Conservation (phyloP, 2,888 invertebrate genomes). For the Lypha dubia region DNA sequence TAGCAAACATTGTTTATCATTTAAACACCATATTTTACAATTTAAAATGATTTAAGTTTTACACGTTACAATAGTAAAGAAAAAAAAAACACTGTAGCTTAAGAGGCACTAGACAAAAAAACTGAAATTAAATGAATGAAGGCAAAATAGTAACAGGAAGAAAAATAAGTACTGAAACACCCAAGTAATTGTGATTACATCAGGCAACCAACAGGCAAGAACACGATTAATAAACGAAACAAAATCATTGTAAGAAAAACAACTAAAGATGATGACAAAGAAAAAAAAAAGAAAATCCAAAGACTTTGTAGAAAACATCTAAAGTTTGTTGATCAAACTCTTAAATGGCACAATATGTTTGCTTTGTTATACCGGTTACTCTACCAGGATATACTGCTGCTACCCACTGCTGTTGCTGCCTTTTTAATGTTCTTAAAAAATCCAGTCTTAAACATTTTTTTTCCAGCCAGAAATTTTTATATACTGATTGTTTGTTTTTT, state of each 20-base stretch:
- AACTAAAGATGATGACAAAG: conserved; percentile 16
- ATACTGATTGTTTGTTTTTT: background rate
- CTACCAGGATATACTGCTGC: background rate
- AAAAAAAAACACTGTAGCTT: conserved; percentile 4
- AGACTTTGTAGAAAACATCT: conserved; percentile 44
- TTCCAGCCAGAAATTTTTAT: conserved; percentile 36
- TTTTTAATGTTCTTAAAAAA: conserved; percentile 34
- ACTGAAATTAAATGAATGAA: conserved; percentile 11
- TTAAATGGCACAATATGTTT: conserved; percentile 37
- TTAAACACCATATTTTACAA: conserved; percentile 54
- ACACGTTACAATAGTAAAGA: background rate
- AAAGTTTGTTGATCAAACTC: conserved; percentile 63
- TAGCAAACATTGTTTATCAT: conserved; percentile 34
- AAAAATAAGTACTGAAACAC: conserved; percentile 38
- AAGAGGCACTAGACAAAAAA: background rate
- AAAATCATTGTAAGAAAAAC: background rate
- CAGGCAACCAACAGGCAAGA: background rate
- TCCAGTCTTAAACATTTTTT: conserved; percentile 49
- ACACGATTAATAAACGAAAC: conserved; percentile 34
- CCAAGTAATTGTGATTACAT: conserved; percentile 39
- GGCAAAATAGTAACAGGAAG: background rate
- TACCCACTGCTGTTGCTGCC: conserved; percentile 2
- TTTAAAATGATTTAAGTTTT: conserved; percentile 54
- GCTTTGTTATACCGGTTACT: background rate
- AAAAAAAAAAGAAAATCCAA: conserved; percentile 11